phyloP scores from a whole-genome alignment of 2,888 invertebrate genomes.

The Heteropelma amictum region DNA sequence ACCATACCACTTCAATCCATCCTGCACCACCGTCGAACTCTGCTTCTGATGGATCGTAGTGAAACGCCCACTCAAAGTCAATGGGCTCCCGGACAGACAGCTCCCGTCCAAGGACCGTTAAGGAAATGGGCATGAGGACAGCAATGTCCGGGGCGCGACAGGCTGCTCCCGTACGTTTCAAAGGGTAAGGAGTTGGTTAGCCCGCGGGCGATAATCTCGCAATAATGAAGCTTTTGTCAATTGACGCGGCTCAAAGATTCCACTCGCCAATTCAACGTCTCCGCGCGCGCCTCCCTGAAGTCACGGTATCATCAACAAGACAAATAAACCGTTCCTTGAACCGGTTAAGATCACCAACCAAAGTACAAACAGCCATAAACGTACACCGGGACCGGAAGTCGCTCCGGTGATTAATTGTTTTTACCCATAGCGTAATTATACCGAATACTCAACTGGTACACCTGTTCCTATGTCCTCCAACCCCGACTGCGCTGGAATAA shows the following conservation, averaged over 20 bases:
- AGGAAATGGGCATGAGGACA: too few relatives aligned
- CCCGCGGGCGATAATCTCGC: too few relatives aligned
- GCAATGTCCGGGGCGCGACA: too few relatives aligned
- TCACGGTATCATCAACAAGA: too few relatives aligned
- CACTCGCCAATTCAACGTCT: too few relatives aligned
- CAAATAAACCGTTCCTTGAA: too few relatives aligned
- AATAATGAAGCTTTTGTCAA: too few relatives aligned
- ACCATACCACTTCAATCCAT: background rate
- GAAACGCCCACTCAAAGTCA: background rate
- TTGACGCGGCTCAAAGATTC: too few relatives aligned
- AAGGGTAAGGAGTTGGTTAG: too few relatives aligned
- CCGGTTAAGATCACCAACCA: too few relatives aligned
- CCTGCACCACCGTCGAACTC: background rate
- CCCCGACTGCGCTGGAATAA: constrained; percentile 14
- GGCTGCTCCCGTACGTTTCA: too few relatives aligned
- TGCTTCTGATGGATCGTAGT: background rate
- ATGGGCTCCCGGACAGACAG: background rate
- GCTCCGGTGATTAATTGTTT: constrained; percentile 53
- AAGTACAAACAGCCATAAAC: constrained; percentile 50
- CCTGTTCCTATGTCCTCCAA: background rate
- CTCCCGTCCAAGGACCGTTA: background rate
- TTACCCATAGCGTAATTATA: constrained; percentile 53
- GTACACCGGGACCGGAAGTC: constrained; percentile 52
- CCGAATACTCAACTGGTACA: background rate
- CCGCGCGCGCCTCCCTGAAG: too few relatives aligned